Conservation (phyloP, 2,888 invertebrate genomes). For the Lithophane semibrunnea region DNA sequence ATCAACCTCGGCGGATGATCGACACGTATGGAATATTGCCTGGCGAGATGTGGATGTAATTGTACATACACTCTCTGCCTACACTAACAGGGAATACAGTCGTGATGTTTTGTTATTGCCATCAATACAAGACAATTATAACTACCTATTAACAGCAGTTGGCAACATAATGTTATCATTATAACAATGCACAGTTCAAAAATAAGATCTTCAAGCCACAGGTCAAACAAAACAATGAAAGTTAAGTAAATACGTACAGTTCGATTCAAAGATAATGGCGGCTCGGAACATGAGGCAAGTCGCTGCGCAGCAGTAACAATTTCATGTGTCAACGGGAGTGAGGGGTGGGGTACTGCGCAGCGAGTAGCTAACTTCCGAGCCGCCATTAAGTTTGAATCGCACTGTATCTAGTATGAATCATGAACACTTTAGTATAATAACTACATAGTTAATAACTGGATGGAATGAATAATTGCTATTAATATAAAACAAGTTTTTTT, state of each 20-base stretch:
- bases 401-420: conserved; percentile 26
- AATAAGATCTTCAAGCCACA: conserved; percentile 18
- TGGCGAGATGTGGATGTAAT: too few species aligned
- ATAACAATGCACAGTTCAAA: conserved; percentile 10
- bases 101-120: too few species aligned
- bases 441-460: neutral
- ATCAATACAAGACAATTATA: neutral
- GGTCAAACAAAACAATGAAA: conserved; percentile 11
- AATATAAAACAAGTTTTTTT: neutral
- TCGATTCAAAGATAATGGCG: too few species aligned
- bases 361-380: too few species aligned
- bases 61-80: neutral
- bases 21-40: too few species aligned
- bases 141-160: neutral
- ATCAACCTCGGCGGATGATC: too few species aligned
- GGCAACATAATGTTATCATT: conserved; percentile 11
- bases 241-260: neutral
- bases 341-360: too few species aligned
- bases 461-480: conserved; percentile 27
- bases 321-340: too few species aligned
- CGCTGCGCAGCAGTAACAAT: too few species aligned
- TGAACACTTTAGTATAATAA: neutral
- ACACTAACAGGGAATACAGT: neutral
- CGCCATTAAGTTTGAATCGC: too few species aligned
- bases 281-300: too few species aligned